phyloP scores from a whole-genome alignment of 2,888 invertebrate species.

The Hyposoter dolosus region DNA sequence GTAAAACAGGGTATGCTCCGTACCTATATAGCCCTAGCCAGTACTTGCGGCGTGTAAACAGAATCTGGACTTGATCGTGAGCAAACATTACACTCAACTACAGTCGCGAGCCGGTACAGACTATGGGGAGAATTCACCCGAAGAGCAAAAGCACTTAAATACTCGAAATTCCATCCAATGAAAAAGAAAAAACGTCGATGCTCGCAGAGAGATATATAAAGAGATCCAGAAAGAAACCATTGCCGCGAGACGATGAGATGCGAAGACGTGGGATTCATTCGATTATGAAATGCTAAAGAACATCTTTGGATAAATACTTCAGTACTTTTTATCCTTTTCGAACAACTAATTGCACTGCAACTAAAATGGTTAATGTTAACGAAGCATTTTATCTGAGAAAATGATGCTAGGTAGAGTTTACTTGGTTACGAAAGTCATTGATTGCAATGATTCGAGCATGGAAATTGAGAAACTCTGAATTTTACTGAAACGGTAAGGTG shows the following conservation, averaged over 20 bases:
- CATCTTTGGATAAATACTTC: constrained; percentile 1
- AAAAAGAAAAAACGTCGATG: neutral
- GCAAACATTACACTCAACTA: constrained; percentile 63
- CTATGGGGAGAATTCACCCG: constrained; percentile 20
- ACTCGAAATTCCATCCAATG: constrained; percentile 55
- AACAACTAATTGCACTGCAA: neutral
- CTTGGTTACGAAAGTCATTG: neutral
- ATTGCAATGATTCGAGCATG: neutral
- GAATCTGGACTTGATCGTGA: constrained; percentile 59
- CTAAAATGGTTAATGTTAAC: neutral
- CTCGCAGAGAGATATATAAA: constrained; percentile 17
- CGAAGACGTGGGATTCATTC: neutral
- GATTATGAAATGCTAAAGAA: constrained; percentile 25
- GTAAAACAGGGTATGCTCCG: constrained; percentile 41
- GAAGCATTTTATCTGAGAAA: neutral
- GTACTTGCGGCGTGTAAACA: constrained; percentile 57
- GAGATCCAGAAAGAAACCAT: constrained; percentile 4
- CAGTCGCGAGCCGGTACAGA: constrained; percentile 10
- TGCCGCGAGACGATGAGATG: constrained; percentile 2
- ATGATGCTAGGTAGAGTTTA: neutral
- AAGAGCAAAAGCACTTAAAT: constrained; percentile 41
- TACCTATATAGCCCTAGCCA: constrained; percentile 17
- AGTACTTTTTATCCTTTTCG: neutral
- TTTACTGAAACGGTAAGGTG: neutral
- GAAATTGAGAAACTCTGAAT: neutral